Base-by-base conservation (phyloP, 1,140 invertebrate species). In the Triops longicaudatus region DNA sequence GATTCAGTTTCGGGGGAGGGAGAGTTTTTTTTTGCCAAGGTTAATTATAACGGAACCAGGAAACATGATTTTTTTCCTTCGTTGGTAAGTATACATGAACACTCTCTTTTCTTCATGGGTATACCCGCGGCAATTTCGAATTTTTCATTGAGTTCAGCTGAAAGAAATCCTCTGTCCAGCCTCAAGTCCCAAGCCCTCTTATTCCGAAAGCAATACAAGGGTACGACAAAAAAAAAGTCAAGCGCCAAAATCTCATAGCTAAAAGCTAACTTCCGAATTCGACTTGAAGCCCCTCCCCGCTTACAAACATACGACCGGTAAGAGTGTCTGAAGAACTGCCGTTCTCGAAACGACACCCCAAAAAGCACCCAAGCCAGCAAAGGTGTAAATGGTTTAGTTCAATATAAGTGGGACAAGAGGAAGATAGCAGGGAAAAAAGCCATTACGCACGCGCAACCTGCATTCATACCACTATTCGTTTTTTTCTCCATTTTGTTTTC, bases 331-430 rank as follows among this genome's bases (percentile, higher is more conserved):
- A 63, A 63, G 50, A 22, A 63, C 50, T 63, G 50, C n/a, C 14
- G 50, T 63, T 63, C 50, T 63, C 50, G 50, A 63, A 63, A 63
- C 50, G 22, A 17, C 50, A 17, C 50, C 50, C 50, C 14, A 17
- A 63, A 63, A 63, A 63, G 50, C 50, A 63, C 50, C 50, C 50
- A 63, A 63, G 50, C 50, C 50, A 63, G 50, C 50, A 63, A 63
- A 63, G 50, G 50, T 63, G 50, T 63, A 63, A 63, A 63, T 63
- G 50, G 50, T 63, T 63, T 22, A 63, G n/a, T 63, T 63, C 3
- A 63, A 63, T 63, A 63, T 63, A 63, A 63, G 22, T n/a, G 50
- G 50, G 50, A 63, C 50, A 63, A 63, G 50, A 22, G 22, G 22
- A 63, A 63, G 22, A 63, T 14, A 63, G 50, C 17, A 63, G 22